Evolutionary conservation across 2,113 vertebrate species (phyloP), one percentile per base, ranked within the genome.

Genomic region (Camelus bactrianus): DNA sequence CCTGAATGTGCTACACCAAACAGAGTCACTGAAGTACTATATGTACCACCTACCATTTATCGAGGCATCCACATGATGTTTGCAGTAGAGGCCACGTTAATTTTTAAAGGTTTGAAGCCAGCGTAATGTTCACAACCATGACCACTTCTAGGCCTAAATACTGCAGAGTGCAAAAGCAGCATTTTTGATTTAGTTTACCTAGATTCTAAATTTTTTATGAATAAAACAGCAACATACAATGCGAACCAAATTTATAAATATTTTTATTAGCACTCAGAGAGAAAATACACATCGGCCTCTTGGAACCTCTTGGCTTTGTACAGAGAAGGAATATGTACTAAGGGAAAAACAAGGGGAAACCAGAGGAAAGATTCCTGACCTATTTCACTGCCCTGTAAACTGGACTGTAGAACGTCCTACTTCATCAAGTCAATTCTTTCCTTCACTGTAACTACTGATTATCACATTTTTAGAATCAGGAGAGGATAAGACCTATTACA

Each of bases 171-270:
- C 9, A 75, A 91, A 91, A 96, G 14, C 3, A 83, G 73, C 17
- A 70, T 62, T 72, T 79, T 90, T 32, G 0, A 88, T 67, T 93
- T 54, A 65, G 62, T 26, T 86, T 67, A 75, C 48, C 64, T 28
- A 0, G 13, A 64, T 80, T 94, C 97, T 94, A 87, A 86, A 84
- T 24, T 42, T 95, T 97, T 87, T 54, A 81, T 91, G 81, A 96
- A 86, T 80, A 93, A 95, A 96, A 73, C 35, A 38, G 26, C 52
- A 81, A 81, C 73, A 38, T 2, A 69, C 19, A 75, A 83, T 11
- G 0, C 32, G 69, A 0, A 80, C 69, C 69, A 86, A 70, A 12
- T 38, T 87, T 86, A 85, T 65, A 80, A 93, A 65, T 83, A 67
- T 8, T 95, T 96, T 96, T 64, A 42, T 11, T 35, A 85, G 81